Evolutionary conservation across 2,797 vertebrate species (phyloP).

Genomic region (Natrix natrix): DNA sequence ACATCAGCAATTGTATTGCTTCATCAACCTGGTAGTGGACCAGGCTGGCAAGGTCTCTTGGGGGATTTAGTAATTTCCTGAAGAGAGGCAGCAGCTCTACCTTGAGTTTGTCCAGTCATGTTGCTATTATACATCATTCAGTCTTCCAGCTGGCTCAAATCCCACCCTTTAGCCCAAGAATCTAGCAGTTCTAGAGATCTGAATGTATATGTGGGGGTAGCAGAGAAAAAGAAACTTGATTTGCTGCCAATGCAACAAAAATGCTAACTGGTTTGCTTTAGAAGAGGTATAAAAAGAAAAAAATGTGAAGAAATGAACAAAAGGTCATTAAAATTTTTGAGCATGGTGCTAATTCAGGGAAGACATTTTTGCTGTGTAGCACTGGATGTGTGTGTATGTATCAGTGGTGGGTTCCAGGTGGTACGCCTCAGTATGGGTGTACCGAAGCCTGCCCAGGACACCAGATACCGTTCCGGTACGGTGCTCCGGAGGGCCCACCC

Average conservation of each 20-base stretch:
- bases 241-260: background rate
- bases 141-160: slow-evolving; percentile 23
- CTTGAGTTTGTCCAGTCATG: slow-evolving; percentile 11
- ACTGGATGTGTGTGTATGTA: background rate
- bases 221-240: background rate
- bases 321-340: background rate
- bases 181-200: slow-evolving; percentile 17
- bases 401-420: no score
- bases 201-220: background rate
- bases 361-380: background rate
- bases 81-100: background rate
- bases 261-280: background rate
- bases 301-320: background rate
- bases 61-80: slow-evolving; percentile 45
- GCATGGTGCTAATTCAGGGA: background rate
- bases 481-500: no score
- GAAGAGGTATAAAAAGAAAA: background rate
- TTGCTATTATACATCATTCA: slow-evolving; percentile 9
- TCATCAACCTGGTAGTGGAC: slow-evolving; percentile 21
- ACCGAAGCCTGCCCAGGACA: no score
- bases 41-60: background rate
- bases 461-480: no score
- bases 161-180: background rate
- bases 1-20: slow-evolving; percentile 40
- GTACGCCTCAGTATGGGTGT: no score